A percentile compares a stretch with the other conserved stretches of the same genome.
phyloP scores from a whole-genome alignment of 2,797 vertebrate genomes.

The Xiphophorus birchmanni region DNA sequence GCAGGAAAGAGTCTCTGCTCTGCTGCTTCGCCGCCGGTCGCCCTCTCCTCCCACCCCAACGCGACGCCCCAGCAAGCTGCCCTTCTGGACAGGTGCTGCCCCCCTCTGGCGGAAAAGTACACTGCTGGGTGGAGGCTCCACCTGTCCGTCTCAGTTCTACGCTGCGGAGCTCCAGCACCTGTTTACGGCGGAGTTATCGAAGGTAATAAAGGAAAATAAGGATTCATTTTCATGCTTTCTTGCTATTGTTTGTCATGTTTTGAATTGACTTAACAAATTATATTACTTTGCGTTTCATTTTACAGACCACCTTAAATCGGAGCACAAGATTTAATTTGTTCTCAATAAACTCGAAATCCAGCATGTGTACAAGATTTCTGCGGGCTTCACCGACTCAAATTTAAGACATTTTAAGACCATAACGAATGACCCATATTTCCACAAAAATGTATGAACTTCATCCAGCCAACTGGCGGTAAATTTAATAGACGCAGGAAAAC shows the following conservation, averaged over 20 bases:
- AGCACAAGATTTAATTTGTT: not conserved
- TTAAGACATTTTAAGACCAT: too few species aligned
- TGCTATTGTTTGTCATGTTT: not conserved
- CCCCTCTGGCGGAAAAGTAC: conserved; percentile 89
- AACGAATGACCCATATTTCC: too few species aligned
- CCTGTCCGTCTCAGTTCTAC: conserved; percentile 77
- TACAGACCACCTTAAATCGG: not conserved
- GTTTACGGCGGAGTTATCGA: conserved; percentile 61
- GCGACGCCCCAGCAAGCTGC: conserved; percentile 80
- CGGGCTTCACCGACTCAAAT: too few species aligned
- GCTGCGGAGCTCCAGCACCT: conserved; percentile 77
- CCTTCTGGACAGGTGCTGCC: conserved; percentile 49
- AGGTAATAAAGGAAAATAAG: conserved; percentile 72
- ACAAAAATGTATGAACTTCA: too few species aligned
- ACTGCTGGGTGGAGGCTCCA: conserved; percentile 62
- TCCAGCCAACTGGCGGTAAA: too few species aligned
- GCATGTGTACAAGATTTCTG: not conserved
- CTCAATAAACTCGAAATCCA: not conserved
- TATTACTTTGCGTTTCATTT: not conserved
- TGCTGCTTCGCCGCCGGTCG: conserved; percentile 78
- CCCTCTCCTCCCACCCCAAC: conserved; percentile 79
- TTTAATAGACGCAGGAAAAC: too few species aligned
- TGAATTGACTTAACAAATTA: not conserved
- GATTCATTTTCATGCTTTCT: not conserved
- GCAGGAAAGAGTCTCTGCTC: conserved; percentile 83